Evolutionary conservation across 2,888 invertebrate genomes (phyloP), one percentile per base, ranked within the genome.

Genomic region (Laspeyria flexula): DNA sequence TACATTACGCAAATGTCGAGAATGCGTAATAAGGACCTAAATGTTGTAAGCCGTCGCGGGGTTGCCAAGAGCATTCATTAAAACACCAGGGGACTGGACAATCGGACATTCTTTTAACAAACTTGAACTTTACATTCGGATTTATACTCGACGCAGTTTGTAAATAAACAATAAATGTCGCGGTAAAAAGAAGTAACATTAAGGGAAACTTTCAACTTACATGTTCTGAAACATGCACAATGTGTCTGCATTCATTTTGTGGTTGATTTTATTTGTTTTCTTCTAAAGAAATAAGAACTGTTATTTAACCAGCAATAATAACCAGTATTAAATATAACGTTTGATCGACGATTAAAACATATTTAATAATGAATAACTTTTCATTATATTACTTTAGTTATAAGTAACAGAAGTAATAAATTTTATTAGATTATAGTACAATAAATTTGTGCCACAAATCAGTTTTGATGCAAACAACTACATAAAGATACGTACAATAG

Each of bases 1-100:
- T 90, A 90, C 88, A 90, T 91, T 91, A 91, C 81, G 85, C 88
- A 88, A 91, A 90, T 90, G 88, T 86, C 86, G 86, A 90, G 88
- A 90, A 90, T 90, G 80, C 86, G 86, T 87, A 92, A 91, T 90
- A 89, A 89, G 88, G 83, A 77, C 77, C 82, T 85, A 87, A 90
- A 86, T 86, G 85, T 85, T 89, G 83, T 85, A 86, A 85, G 81
- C 84, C 78, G 66, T 81, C 76, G 75, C 72, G 46, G 51, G 81
- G 77, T 79, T 76, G 72, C 77, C 75, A 73, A 82, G 79, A 79
- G 82, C 77, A 75, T 80, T 81, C 79, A 88, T 88, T 85, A 83
- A 79, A 77, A 77, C 77, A 78, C 76, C 74, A 55, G 75, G 77
- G 77, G 74, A 73, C 73, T 72, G 81, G 84, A 83, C 83, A 79